phyloP scores from a whole-genome alignment of 2,888 invertebrate genomes.

The Zhengitettix transpicula region DNA sequence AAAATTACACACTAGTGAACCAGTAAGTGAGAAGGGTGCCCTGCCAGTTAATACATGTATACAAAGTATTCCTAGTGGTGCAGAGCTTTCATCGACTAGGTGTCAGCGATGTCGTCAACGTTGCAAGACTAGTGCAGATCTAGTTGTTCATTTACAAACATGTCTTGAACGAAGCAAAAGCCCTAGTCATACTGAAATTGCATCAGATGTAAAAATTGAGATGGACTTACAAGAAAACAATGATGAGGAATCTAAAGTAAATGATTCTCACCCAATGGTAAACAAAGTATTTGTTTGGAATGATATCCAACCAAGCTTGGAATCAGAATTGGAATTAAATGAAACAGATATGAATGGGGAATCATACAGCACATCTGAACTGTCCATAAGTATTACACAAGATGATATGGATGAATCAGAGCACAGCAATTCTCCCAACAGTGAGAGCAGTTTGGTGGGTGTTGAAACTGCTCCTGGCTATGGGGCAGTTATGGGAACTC shows the following conservation, averaged over 20 bases:
- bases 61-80: slow-evolving; percentile 1
- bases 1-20: slow-evolving; percentile 26
- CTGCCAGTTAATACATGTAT: background rate
- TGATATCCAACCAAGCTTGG: slow-evolving; percentile 31
- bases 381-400: background rate
- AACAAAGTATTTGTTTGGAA: slow-evolving; percentile 72
- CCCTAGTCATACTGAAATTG: background rate
- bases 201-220: background rate
- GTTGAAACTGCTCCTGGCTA: slow-evolving; percentile 33
- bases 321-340: background rate
- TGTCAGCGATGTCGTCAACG: slow-evolving; percentile 76
- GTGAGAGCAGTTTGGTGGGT: slow-evolving; percentile 27
- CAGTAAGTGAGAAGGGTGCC: background rate
- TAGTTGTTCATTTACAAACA: slow-evolving; percentile 55
- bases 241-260: background rate
- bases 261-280: slow-evolving; percentile 45
- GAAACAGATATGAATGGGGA: background rate
- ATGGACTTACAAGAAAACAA: no score
- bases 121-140: slow-evolving; percentile 69
- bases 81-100: slow-evolving; percentile 39
- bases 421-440: slow-evolving; percentile 8
- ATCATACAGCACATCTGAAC: background rate
- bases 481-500: slow-evolving; percentile 21
- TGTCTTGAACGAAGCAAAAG: slow-evolving; percentile 33
- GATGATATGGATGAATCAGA: slow-evolving; percentile 3